Conservation (phyloP, 2,797 vertebrate species). For the Falco peregrinus region DNA sequence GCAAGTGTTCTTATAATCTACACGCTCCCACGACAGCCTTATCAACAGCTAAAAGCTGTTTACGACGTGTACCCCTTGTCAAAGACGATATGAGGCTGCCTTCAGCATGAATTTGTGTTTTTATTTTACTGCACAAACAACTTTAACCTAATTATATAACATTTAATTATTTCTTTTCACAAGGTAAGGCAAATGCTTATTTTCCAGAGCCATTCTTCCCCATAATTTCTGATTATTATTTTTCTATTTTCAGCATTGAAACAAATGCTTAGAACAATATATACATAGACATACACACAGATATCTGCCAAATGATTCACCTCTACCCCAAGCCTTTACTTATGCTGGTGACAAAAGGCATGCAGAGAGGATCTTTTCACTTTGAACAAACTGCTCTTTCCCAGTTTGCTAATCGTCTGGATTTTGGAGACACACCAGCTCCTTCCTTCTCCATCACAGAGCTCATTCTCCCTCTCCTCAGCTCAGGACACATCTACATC, state of each 20-base stretch:
- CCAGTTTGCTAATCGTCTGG: background rate
- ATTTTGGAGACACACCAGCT: background rate
- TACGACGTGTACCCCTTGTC: background rate
- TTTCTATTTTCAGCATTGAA: background rate
- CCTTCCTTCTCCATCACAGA: background rate
- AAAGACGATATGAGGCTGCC: background rate
- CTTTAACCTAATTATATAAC: background rate
- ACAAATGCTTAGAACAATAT: background rate
- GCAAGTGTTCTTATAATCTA: background rate
- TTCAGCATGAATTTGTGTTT: background rate
- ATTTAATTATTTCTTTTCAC: background rate
- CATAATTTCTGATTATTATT: background rate
- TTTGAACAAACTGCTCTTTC: background rate
- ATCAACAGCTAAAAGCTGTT: constrained; percentile 54
- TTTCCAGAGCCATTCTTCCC: background rate
- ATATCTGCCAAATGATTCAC: background rate
- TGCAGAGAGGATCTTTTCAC: background rate
- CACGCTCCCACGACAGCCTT: background rate
- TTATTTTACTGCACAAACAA: background rate
- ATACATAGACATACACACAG: background rate
- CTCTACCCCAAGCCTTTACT: background rate
- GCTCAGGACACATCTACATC: background rate
- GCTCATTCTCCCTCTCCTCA: background rate
- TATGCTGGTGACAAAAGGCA: background rate
- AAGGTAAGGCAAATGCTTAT: background rate